phyloP scores from a whole-genome alignment of 2,113 vertebrate genomes.

The Struthidea cinerea region DNA sequence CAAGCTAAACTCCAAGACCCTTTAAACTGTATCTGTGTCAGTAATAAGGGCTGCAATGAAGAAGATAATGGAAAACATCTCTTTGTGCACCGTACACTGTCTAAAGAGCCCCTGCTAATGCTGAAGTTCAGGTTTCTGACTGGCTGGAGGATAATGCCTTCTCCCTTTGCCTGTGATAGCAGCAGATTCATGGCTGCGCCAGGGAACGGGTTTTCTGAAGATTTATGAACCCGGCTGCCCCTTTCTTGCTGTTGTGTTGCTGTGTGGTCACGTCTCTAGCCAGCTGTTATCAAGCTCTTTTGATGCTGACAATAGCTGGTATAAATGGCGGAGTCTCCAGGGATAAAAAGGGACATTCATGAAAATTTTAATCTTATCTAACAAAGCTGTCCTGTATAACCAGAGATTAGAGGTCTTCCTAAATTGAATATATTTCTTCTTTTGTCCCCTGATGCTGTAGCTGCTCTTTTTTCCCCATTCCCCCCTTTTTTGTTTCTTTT shows the following conservation, averaged over 20 bases:
- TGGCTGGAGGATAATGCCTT: slow-evolving; percentile 24
- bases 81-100: neutral
- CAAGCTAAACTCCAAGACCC: slow-evolving; percentile 30
- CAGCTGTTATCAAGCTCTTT: slow-evolving; percentile 61
- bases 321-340: slow-evolving; percentile 46
- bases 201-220: neutral
- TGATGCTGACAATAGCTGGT: slow-evolving; percentile 37
- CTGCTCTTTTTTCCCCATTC: neutral
- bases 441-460: slow-evolving; percentile 25
- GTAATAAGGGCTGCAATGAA: slow-evolving; percentile 51
- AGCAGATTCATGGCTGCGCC: slow-evolving; percentile 1
- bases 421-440: slow-evolving; percentile 47
- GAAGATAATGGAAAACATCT: slow-evolving; percentile 50
- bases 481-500: neutral
- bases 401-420: slow-evolving; percentile 59
- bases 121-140: slow-evolving; percentile 56
- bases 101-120: slow-evolving; percentile 1
- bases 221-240: slow-evolving; percentile 41
- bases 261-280: slow-evolving; percentile 48
- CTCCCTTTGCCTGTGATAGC: slow-evolving; percentile 15
- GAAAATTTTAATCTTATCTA: slow-evolving; percentile 65
- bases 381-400: slow-evolving; percentile 63
- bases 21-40: slow-evolving; percentile 21
- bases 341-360: slow-evolving; percentile 53
- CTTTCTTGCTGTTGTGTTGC: slow-evolving; percentile 38